Evolutionary conservation across 2,888 invertebrate genomes (phyloP), one percentile per base, ranked within the genome.

Genomic region (Bellardia pandia): DNA sequence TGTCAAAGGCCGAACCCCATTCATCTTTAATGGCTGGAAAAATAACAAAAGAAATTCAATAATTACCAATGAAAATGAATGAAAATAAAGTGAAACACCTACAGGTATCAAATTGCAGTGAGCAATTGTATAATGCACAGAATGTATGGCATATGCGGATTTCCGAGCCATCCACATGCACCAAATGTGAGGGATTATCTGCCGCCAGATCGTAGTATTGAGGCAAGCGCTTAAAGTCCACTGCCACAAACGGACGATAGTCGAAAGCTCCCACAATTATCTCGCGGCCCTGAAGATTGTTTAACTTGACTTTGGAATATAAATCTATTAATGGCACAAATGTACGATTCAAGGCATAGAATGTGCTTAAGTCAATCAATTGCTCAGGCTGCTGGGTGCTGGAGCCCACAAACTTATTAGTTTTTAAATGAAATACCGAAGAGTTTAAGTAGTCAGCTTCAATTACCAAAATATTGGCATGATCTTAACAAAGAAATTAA

Each of bases 1-100:
- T 96, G 37, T 94, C 94, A 90, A 94, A 95, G 48, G 96, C 94
- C 88, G 95, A 94, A 2, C 96, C 96, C 96, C 96, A 96, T 90
- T 95, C 94, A 6, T 94, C 93, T 51, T 92, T 93, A 79, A 95
- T 88, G 2, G 86, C 81, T 89, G 1, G 1, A 0, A 69, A 82
- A 11, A 45, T 6, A 3, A 30, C 3, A 66, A 45, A n/a, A 37
- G 8, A 13, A 8, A 2, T 13, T 23, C 7, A 48, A 48, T 8
- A 23, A 2, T 23, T 0, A 8, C n/a, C 0, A 0, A 8, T 2
- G 2, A 40, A 16, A 16, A 4, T 13, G 2, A 30, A 53, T 45
- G 9, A 33, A n/a, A 3, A 7, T 8, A 4, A 37, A 33, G 7
- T 1, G 13, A 6, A 60, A 23, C 5, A 87, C 90, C 51, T 86